Conservation (phyloP, 2,797 vertebrate species). For the Hyperoplus immaculatus region DNA sequence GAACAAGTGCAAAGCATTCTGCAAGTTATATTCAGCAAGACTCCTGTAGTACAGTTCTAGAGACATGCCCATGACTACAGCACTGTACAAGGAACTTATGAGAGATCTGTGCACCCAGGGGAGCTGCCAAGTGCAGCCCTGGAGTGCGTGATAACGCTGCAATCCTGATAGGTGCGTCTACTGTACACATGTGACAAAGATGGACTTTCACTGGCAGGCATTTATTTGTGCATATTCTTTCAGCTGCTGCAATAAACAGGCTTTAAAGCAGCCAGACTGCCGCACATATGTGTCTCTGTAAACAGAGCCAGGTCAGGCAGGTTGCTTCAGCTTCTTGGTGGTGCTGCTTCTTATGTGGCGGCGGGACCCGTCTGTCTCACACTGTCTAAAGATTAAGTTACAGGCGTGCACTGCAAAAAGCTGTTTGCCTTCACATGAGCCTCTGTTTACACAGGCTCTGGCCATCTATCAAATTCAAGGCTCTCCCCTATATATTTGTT, state of each 20-base stretch:
- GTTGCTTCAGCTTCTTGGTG: slow-evolving; percentile 47
- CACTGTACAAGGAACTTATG: slow-evolving; percentile 9
- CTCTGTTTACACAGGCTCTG: slow-evolving; percentile 80
- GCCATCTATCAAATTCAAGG: slow-evolving; percentile 65
- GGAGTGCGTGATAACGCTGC: slow-evolving; percentile 27
- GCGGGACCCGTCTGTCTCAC: slow-evolving; percentile 35
- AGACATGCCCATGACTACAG: slow-evolving; percentile 10
- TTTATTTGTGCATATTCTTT: slow-evolving; percentile 51
- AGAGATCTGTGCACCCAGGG: slow-evolving; percentile 18
- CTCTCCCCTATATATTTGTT: slow-evolving; percentile 58
- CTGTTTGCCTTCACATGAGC: slow-evolving; percentile 74
- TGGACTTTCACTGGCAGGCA: slow-evolving; percentile 60
- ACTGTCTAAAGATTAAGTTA: slow-evolving; percentile 72
- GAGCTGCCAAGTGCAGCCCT: slow-evolving; percentile 29
- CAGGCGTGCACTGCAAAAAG: slow-evolving; percentile 66
- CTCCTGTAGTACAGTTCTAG: slow-evolving; percentile 4
- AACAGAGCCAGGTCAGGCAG: slow-evolving; percentile 59
- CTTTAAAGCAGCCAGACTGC: slow-evolving; percentile 53
- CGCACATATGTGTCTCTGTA: slow-evolving; percentile 48
- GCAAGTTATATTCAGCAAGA: slow-evolving; percentile 1
- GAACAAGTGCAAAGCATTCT: not conserved
- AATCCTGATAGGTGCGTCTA: slow-evolving; percentile 21
- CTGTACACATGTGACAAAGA: slow-evolving; percentile 51
- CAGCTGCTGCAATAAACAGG: slow-evolving; percentile 55
- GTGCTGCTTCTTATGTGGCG: slow-evolving; percentile 39